Base-by-base conservation (phyloP, 2,888 invertebrate genomes). In the Pomacea canaliculata region DNA sequence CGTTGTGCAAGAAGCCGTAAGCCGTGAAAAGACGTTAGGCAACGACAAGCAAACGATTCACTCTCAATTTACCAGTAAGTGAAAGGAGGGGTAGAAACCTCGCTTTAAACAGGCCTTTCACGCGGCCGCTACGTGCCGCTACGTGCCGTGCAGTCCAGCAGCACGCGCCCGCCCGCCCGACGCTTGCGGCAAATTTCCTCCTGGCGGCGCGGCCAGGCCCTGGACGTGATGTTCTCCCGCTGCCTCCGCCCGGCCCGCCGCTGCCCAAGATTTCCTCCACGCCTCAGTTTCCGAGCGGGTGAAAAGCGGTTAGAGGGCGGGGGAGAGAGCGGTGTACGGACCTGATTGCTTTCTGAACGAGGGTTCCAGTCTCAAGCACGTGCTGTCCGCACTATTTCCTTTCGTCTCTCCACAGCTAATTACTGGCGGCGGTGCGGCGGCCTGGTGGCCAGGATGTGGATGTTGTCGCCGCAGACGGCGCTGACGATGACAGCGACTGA, bases 111-210 rank as follows among this genome's bases (percentile, higher is more conserved):
- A 19, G 23, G 65, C 23, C 51, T 56, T 56, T 16, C 51, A 10
- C 1, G 66, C 46, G 27, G 37, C 49, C 16, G 49, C 48, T 65
- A 72, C 63, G 63, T 51, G 37, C 49, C 16, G 49, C 48, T 65
- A 72, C 63, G 63, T 51, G 13, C 23, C 27, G 19, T 23, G 48
- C 48, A 65, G 51, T 51, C 63, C 65, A 65, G 18, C 56, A 66
- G 7, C 19, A 1, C 16, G 51, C 51, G 23, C 72, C 18, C n/a
- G 23, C 23, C 51, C 65, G 19, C 8, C 51, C 51, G 51, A 13
- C 65, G 18, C 56, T 27, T 62, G 72, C 72, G 72, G 10, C 72
- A 72, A 72, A 72, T 72, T 72, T 72, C 72, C 72, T 72, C 48
- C 48, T 27, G 4, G 23, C 48, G 3, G 65, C 56, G 72, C 9